These are phyloP conservation scores for Smutsia temminckii DNA, from an alignment of 2,797 vertebrate species.

Conservation along the genomic window DNA sequence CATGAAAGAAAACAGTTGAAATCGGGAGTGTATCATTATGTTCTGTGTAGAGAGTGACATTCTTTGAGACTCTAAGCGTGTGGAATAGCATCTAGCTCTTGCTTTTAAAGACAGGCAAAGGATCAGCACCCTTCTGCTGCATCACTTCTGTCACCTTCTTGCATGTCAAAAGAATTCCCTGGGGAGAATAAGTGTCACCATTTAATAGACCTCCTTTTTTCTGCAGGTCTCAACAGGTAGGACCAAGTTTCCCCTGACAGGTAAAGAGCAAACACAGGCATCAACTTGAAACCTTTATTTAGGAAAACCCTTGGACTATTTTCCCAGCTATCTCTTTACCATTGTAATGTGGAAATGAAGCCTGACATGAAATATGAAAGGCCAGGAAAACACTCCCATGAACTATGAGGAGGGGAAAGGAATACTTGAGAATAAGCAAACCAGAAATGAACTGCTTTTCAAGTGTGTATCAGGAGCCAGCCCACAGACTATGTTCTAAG, in stretches of 20 bases:
- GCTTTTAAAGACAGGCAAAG: background rate
- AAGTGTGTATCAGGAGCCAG: background rate
- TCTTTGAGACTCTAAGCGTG: background rate
- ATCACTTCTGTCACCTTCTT: background rate
- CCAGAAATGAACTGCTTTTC: background rate
- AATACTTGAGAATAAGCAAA: background rate
- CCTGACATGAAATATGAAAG: background rate
- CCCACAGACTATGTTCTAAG: background rate
- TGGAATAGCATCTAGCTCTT: background rate
- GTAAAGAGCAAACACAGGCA: background rate
- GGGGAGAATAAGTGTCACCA: background rate
- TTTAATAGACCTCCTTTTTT: background rate
- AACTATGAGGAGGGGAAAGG: background rate
- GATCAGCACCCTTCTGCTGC: background rate
- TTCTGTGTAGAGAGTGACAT: background rate
- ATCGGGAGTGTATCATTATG: background rate
- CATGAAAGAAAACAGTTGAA: background rate
- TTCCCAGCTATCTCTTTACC: background rate
- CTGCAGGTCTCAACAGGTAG: background rate
- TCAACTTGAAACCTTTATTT: background rate
- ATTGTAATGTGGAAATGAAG: background rate
- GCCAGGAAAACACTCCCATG: background rate
- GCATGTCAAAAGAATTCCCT: background rate
- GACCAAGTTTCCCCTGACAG: background rate
- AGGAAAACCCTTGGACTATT: background rate